Percentiles rank a stretch among this genome's conserved stretches.
These are phyloP conservation scores for Neodiprion pinetum DNA, from an alignment of 1,140 invertebrate species.

Conservation along the genomic window DNA sequence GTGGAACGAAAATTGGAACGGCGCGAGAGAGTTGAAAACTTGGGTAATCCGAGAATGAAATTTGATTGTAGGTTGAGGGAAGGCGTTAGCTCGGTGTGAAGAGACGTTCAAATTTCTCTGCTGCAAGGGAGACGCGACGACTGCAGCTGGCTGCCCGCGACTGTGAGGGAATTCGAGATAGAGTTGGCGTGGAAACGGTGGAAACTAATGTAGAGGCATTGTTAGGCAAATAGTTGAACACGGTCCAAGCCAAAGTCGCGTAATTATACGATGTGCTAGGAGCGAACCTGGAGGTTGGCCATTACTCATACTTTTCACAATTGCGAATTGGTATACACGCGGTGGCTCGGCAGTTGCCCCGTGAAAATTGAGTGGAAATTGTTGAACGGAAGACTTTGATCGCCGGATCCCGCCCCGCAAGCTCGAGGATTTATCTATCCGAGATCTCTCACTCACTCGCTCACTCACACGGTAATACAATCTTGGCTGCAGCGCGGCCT, in stretches of 20 bases:
- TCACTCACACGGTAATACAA: too few relatives aligned
- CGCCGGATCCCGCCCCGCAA: too few relatives aligned
- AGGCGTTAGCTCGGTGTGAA: background rate
- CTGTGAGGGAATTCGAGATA: background rate
- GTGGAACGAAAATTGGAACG: too few relatives aligned
- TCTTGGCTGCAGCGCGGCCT: too few relatives aligned
- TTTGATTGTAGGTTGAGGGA: too few relatives aligned
- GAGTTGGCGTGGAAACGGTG: background rate
- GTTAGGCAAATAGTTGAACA: slow-evolving; percentile 13
- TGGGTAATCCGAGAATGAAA: too few relatives aligned
- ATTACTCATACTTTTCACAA: slow-evolving; percentile 5
- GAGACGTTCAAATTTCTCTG: background rate
- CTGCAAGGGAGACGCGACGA: background rate
- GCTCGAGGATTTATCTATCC: too few relatives aligned
- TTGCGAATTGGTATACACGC: background rate
- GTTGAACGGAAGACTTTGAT: too few relatives aligned
- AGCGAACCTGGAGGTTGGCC: background rate
- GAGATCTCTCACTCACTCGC: too few relatives aligned
- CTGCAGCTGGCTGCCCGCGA: background rate
- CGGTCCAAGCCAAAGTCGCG: slow-evolving; percentile 11
- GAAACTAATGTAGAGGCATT: slow-evolving; percentile 12
- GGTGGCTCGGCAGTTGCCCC: too few relatives aligned
- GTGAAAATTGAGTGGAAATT: too few relatives aligned
- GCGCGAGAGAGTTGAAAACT: too few relatives aligned
- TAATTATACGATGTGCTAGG: background rate